Conservation (phyloP, 2,888 invertebrate genomes). For the Selenia dentaria region DNA sequence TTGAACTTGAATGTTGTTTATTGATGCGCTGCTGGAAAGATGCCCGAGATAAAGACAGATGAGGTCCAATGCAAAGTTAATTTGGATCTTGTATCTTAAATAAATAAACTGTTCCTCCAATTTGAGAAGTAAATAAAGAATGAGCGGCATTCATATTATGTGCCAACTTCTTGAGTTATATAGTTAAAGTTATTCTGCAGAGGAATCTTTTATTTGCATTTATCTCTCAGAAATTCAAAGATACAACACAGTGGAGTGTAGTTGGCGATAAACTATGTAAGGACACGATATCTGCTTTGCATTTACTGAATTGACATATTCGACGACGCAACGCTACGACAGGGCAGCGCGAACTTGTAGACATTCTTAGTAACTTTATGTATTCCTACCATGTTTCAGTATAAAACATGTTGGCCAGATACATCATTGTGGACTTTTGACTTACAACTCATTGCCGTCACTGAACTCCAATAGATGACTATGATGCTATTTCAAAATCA, state of each 20-base stretch:
- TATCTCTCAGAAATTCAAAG: slow-evolving; percentile 22
- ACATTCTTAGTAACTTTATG: not conserved
- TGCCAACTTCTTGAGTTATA: slow-evolving; percentile 17
- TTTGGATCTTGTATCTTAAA: slow-evolving; percentile 17
- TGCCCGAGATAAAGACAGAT: slow-evolving; percentile 24
- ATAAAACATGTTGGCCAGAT: slow-evolving; percentile 2
- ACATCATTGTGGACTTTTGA: slow-evolving; percentile 46
- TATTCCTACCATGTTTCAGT: slow-evolving; percentile 9
- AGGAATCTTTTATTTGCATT: slow-evolving; percentile 21
- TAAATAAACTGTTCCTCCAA: slow-evolving; percentile 10
- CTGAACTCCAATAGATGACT: slow-evolving; percentile 32
- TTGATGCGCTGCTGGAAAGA: slow-evolving; percentile 25
- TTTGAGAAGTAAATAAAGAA: slow-evolving; percentile 14
- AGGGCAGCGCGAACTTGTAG: not conserved
- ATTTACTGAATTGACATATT: slow-evolving; percentile 25
- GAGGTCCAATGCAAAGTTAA: slow-evolving; percentile 21
- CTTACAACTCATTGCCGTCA: slow-evolving; percentile 41
- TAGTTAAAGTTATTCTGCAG: slow-evolving; percentile 19
- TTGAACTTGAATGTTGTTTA: slow-evolving; percentile 32
- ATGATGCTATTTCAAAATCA: slow-evolving; percentile 32
- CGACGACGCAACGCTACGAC: slow-evolving; percentile 13
- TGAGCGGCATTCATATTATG: slow-evolving; percentile 8
- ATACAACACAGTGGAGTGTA: slow-evolving; percentile 16
- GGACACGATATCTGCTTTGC: slow-evolving; percentile 24
- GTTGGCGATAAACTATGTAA: slow-evolving; percentile 24